Evolutionary conservation across 2,113 vertebrate genomes (phyloP).

Genomic region (Sander vitreus): DNA sequence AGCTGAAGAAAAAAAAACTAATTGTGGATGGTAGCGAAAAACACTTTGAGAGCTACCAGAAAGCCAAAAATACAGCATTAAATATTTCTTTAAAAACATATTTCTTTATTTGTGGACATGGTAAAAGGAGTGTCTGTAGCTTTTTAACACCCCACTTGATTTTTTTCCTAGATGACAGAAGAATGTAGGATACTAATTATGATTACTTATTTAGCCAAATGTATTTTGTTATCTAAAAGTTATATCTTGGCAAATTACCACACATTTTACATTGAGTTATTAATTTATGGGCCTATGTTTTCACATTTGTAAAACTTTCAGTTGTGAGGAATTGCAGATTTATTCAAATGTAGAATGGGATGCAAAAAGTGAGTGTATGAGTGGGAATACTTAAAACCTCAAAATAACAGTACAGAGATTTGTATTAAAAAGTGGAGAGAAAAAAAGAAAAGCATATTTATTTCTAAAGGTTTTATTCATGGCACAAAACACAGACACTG

Average conservation of each 20-base stretch:
- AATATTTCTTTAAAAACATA: neutral
- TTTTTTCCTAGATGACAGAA: neutral
- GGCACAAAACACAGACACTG: slow-evolving; percentile 59
- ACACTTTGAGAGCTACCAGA: neutral
- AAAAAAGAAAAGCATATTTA: neutral
- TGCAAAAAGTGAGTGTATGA: neutral
- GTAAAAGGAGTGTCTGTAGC: neutral
- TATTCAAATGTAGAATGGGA: neutral
- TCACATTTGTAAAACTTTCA: neutral
- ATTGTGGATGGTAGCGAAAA: neutral
- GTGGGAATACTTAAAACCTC: neutral
- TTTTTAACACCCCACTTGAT: neutral
- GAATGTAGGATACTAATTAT: neutral
- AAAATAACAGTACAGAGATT: neutral
- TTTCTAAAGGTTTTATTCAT: slow-evolving; percentile 44
- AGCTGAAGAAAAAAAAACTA: neutral
- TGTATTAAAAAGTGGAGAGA: neutral
- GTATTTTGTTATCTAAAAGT: neutral
- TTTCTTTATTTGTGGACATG: neutral
- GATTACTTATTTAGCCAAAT: neutral
- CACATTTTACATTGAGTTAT: neutral
- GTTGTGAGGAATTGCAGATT: neutral
- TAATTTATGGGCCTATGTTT: neutral
- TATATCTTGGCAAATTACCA: neutral
- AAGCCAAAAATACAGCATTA: neutral